Evolutionary conservation across 2,888 invertebrate genomes (phyloP), one percentile per base, ranked within the genome.

Genomic region (Pheosia gnoma): DNA sequence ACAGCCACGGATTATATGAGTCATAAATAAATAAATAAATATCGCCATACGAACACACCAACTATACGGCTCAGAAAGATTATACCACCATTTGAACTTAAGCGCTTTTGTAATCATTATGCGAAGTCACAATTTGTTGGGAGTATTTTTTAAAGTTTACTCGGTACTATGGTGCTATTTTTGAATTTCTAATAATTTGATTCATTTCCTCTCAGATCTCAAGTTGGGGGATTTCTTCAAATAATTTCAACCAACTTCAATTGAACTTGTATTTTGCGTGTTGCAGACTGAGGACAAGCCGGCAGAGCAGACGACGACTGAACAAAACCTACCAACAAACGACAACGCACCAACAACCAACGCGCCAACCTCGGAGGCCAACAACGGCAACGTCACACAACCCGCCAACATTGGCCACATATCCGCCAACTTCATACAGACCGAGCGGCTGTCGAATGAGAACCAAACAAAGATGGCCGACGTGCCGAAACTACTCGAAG

Each of bases 391-490:
- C 81, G 64, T 74, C 5, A 67, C 66, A 58, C 67, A 68, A 56
- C 67, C 61, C 5, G 51, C 70, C 62, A 78, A 76, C 76, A 79
- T 84, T 68, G 87, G 86, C 68, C 84, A 84, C 74, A 75, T 90
- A 57, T 88, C 91, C 9, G 91, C 91, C 72, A 85, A 79, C 80
- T 91, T 92, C 84, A 84, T 92, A 59, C 90, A 91, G 63, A 80
- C 84, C 36, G 92, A 92, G 71, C 86, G 90, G 43, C 68, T 80
- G 67, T 77, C 83, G 56, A 77, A 77, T 66, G 86, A 86, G 68
- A 79, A 66, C 65, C 84, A 85, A 65, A 77, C 77, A 55, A 85
- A 85, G 72, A 62, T 83, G 68, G 74, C 80, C 43, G 83, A 84
- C 58, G 78, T 82, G 61, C 71, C 78, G 55, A 82, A 81, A 58